A percentile compares a stretch with the other conserved stretches of the same genome.
These are phyloP conservation scores for Bufotes viridis DNA, from an alignment of 2,797 vertebrate species.

Conservation along the genomic window DNA sequence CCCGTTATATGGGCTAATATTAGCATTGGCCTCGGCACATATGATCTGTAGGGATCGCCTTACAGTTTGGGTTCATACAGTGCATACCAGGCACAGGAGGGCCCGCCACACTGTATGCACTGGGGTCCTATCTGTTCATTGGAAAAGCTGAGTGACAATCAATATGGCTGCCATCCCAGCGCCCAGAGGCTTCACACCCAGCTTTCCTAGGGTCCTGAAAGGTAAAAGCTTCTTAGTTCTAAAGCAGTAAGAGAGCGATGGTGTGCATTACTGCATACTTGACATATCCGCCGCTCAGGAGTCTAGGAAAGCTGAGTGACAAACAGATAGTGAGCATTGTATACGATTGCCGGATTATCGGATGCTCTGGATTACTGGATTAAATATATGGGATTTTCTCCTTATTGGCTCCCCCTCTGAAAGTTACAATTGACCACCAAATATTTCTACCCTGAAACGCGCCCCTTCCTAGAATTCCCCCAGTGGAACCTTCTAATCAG, in stretches of 20 bases:
- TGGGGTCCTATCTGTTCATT: neutral
- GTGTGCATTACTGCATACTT: too few relatives aligned
- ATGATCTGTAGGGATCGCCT: neutral
- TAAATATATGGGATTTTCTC: neutral
- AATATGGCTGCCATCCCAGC: neutral
- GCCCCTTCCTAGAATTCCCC: neutral
- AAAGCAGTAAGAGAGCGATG: too few relatives aligned
- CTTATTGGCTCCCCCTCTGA: neutral
- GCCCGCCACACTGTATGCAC: neutral
- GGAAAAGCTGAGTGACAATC: neutral
- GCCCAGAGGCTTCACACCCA: too few relatives aligned
- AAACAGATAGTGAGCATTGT: too few relatives aligned
- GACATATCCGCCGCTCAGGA: too few relatives aligned
- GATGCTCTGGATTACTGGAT: neutral
- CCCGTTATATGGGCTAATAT: neutral
- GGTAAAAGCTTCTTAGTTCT: too few relatives aligned
- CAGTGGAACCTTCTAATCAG: neutral
- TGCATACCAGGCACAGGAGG: neutral
- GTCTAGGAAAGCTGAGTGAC: too few relatives aligned
- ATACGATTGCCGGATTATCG: too few relatives aligned
- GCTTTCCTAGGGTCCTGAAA: too few relatives aligned
- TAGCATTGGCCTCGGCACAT: neutral
- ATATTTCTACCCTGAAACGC: neutral
- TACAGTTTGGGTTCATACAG: slow-evolving; percentile 1
- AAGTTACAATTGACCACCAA: neutral